Evolutionary conservation across 2,113 vertebrate genomes (phyloP).

Genomic region (sheep (Ovis aries)): DNA sequence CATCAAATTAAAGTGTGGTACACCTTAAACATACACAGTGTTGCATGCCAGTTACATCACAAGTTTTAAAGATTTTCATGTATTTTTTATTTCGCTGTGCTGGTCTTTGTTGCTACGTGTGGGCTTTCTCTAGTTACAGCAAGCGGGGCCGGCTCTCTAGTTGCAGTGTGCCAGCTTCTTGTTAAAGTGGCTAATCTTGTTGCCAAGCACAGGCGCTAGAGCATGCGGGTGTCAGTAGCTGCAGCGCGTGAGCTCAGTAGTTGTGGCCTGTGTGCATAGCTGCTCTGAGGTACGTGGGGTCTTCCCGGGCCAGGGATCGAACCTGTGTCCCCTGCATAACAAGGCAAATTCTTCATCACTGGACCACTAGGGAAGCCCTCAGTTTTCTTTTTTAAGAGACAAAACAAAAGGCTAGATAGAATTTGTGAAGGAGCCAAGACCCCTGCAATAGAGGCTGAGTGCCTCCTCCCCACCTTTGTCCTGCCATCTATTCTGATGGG

Average conservation of each 20-base stretch:
- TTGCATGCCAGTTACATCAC: neutral
- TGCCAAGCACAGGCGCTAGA: neutral
- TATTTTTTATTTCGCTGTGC: neutral
- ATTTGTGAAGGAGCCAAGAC: neutral
- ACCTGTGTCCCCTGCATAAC: neutral
- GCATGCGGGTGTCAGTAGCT: fast-evolving
- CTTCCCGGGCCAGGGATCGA: fast-evolving
- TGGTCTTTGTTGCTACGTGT: neutral
- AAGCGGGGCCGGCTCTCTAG: neutral
- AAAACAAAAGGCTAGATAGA: neutral
- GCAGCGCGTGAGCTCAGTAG: fast-evolving
- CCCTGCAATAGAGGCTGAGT: neutral
- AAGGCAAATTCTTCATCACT: neutral
- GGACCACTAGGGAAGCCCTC: neutral
- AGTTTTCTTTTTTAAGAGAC: neutral
- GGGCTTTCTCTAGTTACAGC: neutral
- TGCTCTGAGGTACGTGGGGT: neutral
- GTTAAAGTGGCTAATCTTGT: neutral
- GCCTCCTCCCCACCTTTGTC: neutral
- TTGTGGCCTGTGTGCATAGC: fast-evolving
- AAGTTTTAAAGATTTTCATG: neutral
- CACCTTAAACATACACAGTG: neutral
- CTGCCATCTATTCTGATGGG: neutral
- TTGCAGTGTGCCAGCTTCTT: neutral
- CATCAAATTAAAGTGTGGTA: neutral